A percentile compares a stretch with the other conserved stretches of the same genome.
phyloP scores from a whole-genome alignment of 2,888 invertebrate genomes.

The Epinotia demarniana region DNA sequence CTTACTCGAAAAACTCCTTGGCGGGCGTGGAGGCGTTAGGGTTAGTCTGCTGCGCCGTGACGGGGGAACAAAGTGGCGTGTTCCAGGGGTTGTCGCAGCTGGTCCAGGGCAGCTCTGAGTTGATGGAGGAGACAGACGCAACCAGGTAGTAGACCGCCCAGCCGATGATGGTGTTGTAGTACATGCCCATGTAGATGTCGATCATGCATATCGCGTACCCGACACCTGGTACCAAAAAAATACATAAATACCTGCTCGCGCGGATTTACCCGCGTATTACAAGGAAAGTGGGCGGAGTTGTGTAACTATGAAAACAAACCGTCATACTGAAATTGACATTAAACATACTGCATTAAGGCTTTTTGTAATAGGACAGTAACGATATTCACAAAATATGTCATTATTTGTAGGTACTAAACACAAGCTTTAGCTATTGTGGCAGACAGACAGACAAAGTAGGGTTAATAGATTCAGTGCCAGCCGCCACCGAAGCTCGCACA shows the following conservation, averaged over 20 bases:
- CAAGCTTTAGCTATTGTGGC: not conserved
- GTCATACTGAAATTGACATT: no score
- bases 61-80: conserved; percentile 89
- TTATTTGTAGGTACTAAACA: not conserved
- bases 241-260: no score
- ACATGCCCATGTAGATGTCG: conserved; percentile 98
- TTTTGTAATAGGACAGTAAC: not conserved
- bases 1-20: conserved; percentile 95
- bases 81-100: conserved; percentile 95
- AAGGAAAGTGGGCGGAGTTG: no score
- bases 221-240: conserved; percentile 87
- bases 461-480: conserved; percentile 32
- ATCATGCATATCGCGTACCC: conserved; percentile 98
- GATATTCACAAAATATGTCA: not conserved
- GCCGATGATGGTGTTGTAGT: conserved; percentile 98
- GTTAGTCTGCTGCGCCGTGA: conserved; percentile 82
- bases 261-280: not conserved
- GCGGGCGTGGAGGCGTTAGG: conserved; percentile 90
- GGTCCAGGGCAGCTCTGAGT: conserved; percentile 93
- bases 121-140: conserved; percentile 92
- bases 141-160: conserved; percentile 97
- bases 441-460: conserved; percentile 27
- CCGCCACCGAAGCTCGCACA: conserved; percentile 19
- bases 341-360: not conserved
- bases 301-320: no score